Conservation (phyloP, 2,888 invertebrate species). For the Pomacea canaliculata region DNA sequence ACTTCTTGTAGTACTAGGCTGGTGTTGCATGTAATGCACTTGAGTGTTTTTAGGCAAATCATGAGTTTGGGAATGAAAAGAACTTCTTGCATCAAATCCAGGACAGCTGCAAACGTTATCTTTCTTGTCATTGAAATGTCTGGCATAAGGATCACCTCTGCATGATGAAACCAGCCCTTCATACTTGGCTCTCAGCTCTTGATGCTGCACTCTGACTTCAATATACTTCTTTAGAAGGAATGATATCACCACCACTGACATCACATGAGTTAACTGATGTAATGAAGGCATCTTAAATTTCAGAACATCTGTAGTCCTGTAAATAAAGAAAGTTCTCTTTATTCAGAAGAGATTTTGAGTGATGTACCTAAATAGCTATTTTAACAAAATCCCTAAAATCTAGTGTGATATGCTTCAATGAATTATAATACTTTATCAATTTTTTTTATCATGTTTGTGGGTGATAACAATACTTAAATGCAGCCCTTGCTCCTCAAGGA, state of each 20-base stretch:
- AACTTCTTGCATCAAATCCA: too few species aligned
- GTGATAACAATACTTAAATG: too few species aligned
- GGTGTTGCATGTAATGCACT: not conserved
- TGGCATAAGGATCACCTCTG: not conserved
- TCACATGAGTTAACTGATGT: constrained; percentile 13
- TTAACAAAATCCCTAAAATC: too few species aligned
- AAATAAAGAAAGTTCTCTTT: not conserved
- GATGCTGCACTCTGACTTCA: constrained; percentile 11
- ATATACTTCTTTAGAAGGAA: constrained; percentile 20
- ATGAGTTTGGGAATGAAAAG: not conserved
- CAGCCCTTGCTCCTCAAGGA: too few species aligned
- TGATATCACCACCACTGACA: constrained; percentile 14
- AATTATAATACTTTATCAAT: too few species aligned
- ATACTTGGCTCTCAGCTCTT: not conserved
- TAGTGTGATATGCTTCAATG: too few species aligned
- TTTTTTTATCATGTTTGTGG: too few species aligned
- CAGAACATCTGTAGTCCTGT: not conserved
- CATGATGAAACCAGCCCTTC: not conserved
- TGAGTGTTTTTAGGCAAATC: not conserved
- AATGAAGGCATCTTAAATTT: constrained; percentile 8
- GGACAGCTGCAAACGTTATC: not conserved
- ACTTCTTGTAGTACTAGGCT: not conserved
- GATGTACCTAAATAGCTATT: too few species aligned
- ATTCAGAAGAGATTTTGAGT: too few species aligned
- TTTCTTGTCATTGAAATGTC: not conserved